Base-by-base conservation (phyloP, 2,888 invertebrate species). In the Trissolcus japonicus region DNA sequence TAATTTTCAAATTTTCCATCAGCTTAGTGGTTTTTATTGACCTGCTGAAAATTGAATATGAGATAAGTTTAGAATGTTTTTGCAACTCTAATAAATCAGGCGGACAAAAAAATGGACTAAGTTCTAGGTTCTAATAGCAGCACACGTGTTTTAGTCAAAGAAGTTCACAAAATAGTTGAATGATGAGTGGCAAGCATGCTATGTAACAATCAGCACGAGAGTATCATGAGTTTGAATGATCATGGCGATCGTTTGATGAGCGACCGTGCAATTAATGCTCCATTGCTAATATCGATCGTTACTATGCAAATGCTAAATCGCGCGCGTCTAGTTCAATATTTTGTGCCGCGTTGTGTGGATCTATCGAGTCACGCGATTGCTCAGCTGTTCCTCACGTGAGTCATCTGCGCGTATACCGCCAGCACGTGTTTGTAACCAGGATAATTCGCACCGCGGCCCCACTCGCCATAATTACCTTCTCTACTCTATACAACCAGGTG, bases 291-390 rank as follows among this genome's bases (percentile, higher is more conserved):
- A 75, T 75, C 51, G 75, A 75, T 75, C 68, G 68, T 41, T 48
- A 59, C 21, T 59, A 63, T 75, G 63, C 63, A 62, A 68, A 75
- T 74, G 11, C 61, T 13, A 40, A 11, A 35, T 35, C n/a, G 46
- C 46, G 46, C 14, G n/a, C 14, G 21, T 40, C 50, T 46, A 40
- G 40, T 48, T 21, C 6, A 53, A 65, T 69, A 59, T 63, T 68
- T 75, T 19, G n/a, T n/a, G 46, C 50, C 51, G 25, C 46, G 35
- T 53, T 53, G 43, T 46, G 63, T 69, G 57, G 35, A 75, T 75
- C 68, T 69, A 75, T 55, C 69, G 57, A 68, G 68, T 21, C 75
- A 68, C 68, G 75, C 63, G 60, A 75, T 68, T 63, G 59, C 48
- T 63, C 75, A 75, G 75, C 67, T 75, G 75, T 68, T 68, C 50